phyloP scores from a whole-genome alignment of 1,140 invertebrate genomes.

The Tetramorium simillimum region DNA sequence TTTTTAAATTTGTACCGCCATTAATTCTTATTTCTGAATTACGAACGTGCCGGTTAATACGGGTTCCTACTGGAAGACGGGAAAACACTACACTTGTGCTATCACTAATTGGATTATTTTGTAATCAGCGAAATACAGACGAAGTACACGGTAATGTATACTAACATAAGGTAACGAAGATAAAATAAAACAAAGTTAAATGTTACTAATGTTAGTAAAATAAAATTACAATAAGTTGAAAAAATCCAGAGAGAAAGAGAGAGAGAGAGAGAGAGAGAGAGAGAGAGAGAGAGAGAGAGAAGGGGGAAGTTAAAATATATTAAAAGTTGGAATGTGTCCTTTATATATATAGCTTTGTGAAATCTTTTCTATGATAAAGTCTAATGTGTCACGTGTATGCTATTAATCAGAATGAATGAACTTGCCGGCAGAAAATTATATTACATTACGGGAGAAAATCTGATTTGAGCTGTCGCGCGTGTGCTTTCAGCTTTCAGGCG shows the following conservation, averaged over 20 bases:
- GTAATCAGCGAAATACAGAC: constrained; percentile 48
- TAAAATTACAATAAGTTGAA: background rate
- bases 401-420: constrained; percentile 42
- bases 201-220: background rate
- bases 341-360: background rate
- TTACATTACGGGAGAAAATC: constrained; percentile 42
- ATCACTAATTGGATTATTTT: constrained; percentile 44
- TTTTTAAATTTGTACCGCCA: background rate
- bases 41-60: constrained; percentile 5
- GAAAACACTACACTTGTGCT: constrained; percentile 1
- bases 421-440: constrained; percentile 5
- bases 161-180: background rate
- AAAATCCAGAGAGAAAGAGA: background rate
- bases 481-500: constrained; percentile 88
- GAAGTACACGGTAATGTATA: background rate
- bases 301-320: background rate
- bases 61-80: background rate
- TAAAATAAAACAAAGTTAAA: constrained; percentile 12
- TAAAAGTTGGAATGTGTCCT: background rate
- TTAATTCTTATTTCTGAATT: constrained; percentile 5
- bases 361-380: background rate
- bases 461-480: constrained; percentile 30
- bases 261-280: background rate
- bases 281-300: background rate
- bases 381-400: background rate